Conservation (phyloP, 2,888 invertebrate species). For the Drosophila pseudotakahashii region DNA sequence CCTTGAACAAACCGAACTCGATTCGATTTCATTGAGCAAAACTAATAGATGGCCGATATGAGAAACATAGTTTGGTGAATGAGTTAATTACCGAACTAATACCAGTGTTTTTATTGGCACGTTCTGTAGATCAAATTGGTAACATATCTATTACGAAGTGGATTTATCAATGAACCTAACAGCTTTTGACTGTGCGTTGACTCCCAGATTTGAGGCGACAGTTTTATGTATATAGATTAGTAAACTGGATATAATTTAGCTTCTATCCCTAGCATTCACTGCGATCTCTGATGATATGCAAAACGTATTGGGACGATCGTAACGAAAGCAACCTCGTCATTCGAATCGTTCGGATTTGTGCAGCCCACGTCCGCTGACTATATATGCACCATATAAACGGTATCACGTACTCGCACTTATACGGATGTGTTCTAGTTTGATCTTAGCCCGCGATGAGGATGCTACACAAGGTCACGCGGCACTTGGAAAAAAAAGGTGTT, state of each 20-base stretch:
- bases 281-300: neutral
- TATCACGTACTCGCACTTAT: slow-evolving; percentile 28
- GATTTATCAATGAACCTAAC: neutral
- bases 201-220: too few relatives aligned
- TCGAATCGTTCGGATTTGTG: slow-evolving; percentile 13
- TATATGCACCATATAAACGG: slow-evolving; percentile 17
- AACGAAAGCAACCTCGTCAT: slow-evolving; percentile 4
- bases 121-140: neutral
- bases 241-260: too few relatives aligned
- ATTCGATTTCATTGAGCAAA: slow-evolving; percentile 23
- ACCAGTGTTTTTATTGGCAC: slow-evolving; percentile 3
- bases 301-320: slow-evolving; percentile 3
- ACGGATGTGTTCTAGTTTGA: slow-evolving; percentile 24
- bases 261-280: neutral
- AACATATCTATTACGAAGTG: neutral
- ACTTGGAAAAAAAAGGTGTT: neutral
- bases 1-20: slow-evolving; percentile 14
- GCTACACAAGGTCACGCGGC: slow-evolving; percentile 16
- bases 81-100: slow-evolving; percentile 9
- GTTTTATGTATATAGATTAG: too few relatives aligned
- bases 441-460: slow-evolving; percentile 7
- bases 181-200: too few relatives aligned
- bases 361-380: slow-evolving; percentile 20
- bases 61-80: slow-evolving; percentile 4
- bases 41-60: neutral